Evolutionary conservation across 2,797 vertebrate species (phyloP).

Genomic region (Pachyuromys duprasi): DNA sequence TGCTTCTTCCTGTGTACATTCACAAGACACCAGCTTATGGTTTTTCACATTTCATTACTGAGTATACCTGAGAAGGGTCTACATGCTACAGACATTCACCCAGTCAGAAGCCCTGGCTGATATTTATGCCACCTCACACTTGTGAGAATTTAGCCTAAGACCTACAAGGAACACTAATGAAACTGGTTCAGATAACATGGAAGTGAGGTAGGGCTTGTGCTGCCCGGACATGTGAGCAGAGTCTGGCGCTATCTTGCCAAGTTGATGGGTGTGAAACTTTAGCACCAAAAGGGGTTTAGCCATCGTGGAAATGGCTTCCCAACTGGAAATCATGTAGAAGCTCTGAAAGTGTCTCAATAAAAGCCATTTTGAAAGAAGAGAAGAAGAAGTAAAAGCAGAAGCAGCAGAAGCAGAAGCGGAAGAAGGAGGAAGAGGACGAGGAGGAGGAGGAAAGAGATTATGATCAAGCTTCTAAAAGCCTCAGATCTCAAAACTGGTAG

Average conservation of each 20-base stretch:
- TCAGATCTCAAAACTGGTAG: no score
- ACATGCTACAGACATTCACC: neutral
- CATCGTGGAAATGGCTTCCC: constrained; percentile 33
- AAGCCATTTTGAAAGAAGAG: constrained; percentile 76
- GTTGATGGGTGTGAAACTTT: neutral
- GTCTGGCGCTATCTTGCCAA: neutral
- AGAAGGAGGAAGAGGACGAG: no score
- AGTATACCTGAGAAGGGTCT: neutral
- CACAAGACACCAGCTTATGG: no score
- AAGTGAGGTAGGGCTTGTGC: neutral
- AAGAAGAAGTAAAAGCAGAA: no score
- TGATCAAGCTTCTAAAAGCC: no score
- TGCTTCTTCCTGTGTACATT: no score
- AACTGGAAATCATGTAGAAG: constrained; percentile 59
- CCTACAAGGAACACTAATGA: neutral
- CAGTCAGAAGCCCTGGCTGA: neutral
- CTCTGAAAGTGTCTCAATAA: constrained; percentile 78
- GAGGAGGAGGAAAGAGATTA: no score
- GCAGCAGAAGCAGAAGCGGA: no score
- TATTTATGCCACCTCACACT: neutral
- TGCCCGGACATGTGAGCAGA: neutral
- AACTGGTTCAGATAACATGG: neutral
- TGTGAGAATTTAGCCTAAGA: neutral
- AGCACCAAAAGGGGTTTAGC: constrained; percentile 25
- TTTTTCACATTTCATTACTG: no score